Evolutionary conservation across 2,888 invertebrate species (phyloP).

Genomic region (Fragum whitleyi): DNA sequence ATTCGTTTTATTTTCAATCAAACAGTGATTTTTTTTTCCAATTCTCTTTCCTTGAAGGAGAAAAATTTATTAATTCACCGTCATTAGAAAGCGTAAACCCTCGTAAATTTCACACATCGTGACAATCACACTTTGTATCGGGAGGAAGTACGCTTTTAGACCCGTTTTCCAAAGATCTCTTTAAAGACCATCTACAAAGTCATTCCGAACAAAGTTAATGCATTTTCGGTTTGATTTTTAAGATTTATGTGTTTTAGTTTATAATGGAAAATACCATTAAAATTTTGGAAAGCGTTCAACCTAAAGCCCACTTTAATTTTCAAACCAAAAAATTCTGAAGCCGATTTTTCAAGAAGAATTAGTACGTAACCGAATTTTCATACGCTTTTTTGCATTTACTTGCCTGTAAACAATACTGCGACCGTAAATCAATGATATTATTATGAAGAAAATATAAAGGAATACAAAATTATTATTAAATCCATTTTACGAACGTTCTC

Average conservation of each 20-base stretch:
- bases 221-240: neutral
- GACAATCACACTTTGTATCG: conserved; percentile 26
- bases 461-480: no score
- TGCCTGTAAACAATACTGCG: no score
- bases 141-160: conserved; percentile 16
- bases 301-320: neutral
- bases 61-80: conserved; percentile 66
- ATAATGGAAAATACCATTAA: neutral
- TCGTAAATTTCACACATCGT: conserved; percentile 54
- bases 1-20: no score
- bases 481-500: no score
- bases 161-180: conserved; percentile 11
- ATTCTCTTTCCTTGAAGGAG: conserved; percentile 40
- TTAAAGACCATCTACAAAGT: conserved; percentile 3
- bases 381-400: no score
- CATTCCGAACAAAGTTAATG: neutral
- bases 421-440: no score
- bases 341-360: neutral
- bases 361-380: no score
- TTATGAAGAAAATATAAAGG: no score
- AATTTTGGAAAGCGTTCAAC: neutral
- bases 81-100: conserved; percentile 49
- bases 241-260: neutral
- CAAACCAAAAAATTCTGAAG: no score
- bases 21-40: no score